These are phyloP conservation scores for Scaptomyza tumidula DNA, from an alignment of 2,888 invertebrate species.

Conservation along the genomic window DNA sequence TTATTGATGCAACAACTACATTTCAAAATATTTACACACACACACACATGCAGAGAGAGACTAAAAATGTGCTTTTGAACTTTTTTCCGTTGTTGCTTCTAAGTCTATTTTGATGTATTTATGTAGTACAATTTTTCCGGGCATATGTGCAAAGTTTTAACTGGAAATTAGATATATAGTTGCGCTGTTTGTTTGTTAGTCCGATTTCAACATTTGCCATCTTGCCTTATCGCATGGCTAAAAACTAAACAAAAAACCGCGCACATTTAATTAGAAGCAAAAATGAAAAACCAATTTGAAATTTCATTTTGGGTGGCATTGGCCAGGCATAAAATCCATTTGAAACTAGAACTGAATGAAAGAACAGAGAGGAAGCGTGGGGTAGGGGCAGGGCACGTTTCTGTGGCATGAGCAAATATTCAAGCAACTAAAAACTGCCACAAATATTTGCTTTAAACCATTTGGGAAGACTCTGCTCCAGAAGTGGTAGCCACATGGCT, in stretches of 20 bases:
- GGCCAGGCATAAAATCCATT: conserved; percentile 10
- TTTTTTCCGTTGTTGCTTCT: conserved; percentile 13
- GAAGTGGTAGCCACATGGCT: conserved; percentile 13
- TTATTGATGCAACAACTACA: conserved; percentile 43
- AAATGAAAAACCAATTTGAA: conserved; percentile 8
- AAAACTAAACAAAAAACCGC: conserved; percentile 32
- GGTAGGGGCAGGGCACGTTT: conserved; percentile 27
- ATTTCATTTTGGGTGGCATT: conserved; percentile 32
- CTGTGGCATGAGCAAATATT: conserved; percentile 64
- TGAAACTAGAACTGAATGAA: conserved; percentile 16
- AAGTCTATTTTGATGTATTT: conserved; percentile 45
- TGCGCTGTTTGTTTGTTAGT: conserved; percentile 12
- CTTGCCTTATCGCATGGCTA: conserved; percentile 53
- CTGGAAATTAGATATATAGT: conserved; percentile 11
- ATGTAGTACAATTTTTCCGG: conserved; percentile 29
- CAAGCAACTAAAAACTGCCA: conserved; percentile 48
- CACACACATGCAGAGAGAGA: background rate
- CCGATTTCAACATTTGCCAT: conserved; percentile 41
- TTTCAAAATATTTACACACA: conserved; percentile 55
- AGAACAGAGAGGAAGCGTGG: conserved; percentile 4
- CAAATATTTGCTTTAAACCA: conserved; percentile 52
- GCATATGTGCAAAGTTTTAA: conserved; percentile 31
- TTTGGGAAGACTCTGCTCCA: conserved; percentile 5
- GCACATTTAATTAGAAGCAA: conserved; percentile 59
- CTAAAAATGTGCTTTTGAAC: conserved; percentile 54